These are phyloP conservation scores for Lamellibrachia satsuma DNA, from an alignment of 2,888 invertebrate genomes.

Conservation along the genomic window DNA sequence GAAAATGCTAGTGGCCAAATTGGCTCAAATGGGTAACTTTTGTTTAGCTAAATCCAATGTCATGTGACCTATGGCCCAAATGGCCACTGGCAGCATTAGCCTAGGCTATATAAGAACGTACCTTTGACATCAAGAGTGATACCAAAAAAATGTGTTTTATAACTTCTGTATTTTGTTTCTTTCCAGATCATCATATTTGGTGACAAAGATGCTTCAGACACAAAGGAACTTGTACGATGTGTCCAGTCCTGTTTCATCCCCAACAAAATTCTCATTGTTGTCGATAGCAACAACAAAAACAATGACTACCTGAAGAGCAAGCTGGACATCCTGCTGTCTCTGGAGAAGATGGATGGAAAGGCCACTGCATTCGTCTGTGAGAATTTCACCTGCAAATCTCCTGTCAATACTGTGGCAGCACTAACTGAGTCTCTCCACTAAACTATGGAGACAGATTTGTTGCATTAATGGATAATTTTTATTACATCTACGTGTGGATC, in stretches of 20 bases:
- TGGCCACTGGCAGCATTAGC: no score
- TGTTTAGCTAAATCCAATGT: no score
- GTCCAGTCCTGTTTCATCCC: slow-evolving; percentile 76
- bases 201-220: slow-evolving; percentile 73
- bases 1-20: no score
- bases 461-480: background rate
- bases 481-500: background rate
- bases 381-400: slow-evolving; percentile 79
- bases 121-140: no score
- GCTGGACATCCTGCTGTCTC: slow-evolving; percentile 55
- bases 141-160: background rate
- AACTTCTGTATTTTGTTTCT: background rate
- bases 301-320: slow-evolving; percentile 62
- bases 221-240: slow-evolving; percentile 74
- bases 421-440: background rate
- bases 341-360: slow-evolving; percentile 70
- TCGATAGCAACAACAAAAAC: slow-evolving; percentile 65
- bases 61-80: no score
- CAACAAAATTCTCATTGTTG: slow-evolving; percentile 74
- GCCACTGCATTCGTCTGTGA: slow-evolving; percentile 83
- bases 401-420: slow-evolving; percentile 73
- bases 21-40: no score
- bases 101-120: no score
- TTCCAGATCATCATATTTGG: slow-evolving; percentile 69
- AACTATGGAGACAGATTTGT: background rate